phyloP scores from a whole-genome alignment of 1,140 invertebrate genomes.

The Oreohelix idahoensis region DNA sequence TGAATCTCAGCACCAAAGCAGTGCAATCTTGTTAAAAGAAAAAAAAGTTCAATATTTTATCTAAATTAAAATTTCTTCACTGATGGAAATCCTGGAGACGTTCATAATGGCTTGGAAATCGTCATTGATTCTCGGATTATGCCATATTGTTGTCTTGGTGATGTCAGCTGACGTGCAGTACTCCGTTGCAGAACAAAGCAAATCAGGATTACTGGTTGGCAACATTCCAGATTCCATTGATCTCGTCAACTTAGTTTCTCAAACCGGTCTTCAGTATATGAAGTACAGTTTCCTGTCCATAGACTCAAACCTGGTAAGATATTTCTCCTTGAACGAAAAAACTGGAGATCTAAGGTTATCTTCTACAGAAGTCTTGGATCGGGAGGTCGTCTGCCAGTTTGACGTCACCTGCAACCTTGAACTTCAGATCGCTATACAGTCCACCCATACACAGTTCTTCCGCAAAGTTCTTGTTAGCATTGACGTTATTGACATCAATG shows the following conservation, averaged over 20 bases:
- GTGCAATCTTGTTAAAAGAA: background rate
- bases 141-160: background rate
- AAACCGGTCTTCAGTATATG: slow-evolving; percentile 32
- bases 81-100: background rate
- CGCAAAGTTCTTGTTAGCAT: slow-evolving; percentile 51
- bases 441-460: slow-evolving; percentile 47
- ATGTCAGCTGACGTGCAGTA: slow-evolving; percentile 39
- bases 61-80: background rate
- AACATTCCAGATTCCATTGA: slow-evolving; percentile 49
- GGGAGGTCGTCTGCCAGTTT: slow-evolving; percentile 54
- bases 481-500: slow-evolving; percentile 76
- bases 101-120: background rate
- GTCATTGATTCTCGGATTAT: background rate
- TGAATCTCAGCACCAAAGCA: background rate
- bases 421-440: slow-evolving; percentile 51
- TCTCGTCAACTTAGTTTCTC: slow-evolving; percentile 36
- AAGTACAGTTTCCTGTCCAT: slow-evolving; percentile 49
- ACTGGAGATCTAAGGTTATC: slow-evolving; percentile 47
- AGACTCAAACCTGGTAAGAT: slow-evolving; percentile 39
- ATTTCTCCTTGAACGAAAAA: slow-evolving; percentile 47
- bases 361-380: slow-evolving; percentile 41
- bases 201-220: slow-evolving; percentile 47
- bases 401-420: slow-evolving; percentile 41
- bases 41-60: background rate
- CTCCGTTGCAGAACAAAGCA: slow-evolving; percentile 41